Base-by-base conservation (phyloP, 2,113 vertebrate species). In the Tylochromis polylepis region DNA sequence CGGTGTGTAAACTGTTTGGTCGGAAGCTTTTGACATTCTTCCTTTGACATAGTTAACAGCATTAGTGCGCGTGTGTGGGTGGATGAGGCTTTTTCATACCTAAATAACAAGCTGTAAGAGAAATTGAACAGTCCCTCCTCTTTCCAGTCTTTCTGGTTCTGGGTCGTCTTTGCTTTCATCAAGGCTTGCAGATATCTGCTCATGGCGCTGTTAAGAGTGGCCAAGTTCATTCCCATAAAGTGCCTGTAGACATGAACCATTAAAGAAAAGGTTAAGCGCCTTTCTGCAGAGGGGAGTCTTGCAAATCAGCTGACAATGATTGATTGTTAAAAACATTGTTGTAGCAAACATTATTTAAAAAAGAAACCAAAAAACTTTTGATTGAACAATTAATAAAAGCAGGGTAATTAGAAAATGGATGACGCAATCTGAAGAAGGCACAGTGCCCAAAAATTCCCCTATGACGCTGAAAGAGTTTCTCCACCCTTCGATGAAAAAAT, bases 81-180 rank as follows among this genome's bases (percentile, higher is more conserved):
- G 34, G 46, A 14, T 2, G 1, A 36, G 57, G 5, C 10, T 46
- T 14, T 20, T 65, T 62, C 93, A 80, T 95, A 98, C 98, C 97
- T 97, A 91, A 98, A 96, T 59, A 98, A 95, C 22, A 94, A 38
- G n/a, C 95, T 87, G 84, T 98, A 98, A 51, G 93, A 96, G 77
- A 98, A 95, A 57, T 96, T 79, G 16, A 98, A 96, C 11, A 98
- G 95, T 6, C 96, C 96, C 10, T 94, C 93, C 57, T 97, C 91
- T 20, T 92, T 96, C 98, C 97, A 98, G 92, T 95, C 93, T 18
- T 87, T 80, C 91, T 85, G 94, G 31, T 89, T 91, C 4, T 82
- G 88, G 1, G 60, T 6, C 11, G 85, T 85, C 56, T 97, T 94
- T 0, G 88, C 90, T 93, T 96, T 94, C 92, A 98, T 89, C 34